Percentiles rank a stretch among this genome's conserved stretches.
These are phyloP conservation scores for Penaeus chinensis DNA, from an alignment of 1,140 invertebrate species.

Conservation along the genomic window DNA sequence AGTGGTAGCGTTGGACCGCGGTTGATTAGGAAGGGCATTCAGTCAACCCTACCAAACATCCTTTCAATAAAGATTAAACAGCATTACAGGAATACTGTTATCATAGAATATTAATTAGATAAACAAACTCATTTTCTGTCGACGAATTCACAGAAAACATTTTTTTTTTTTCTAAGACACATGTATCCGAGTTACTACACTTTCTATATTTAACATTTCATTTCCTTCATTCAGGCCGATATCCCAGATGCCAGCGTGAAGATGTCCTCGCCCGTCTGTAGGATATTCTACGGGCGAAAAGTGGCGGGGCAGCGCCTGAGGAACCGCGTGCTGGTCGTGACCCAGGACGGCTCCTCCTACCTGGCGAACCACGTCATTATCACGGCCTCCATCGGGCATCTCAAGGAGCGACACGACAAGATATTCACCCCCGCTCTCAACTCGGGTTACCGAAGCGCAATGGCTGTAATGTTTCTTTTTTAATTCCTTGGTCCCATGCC, in stretches of 20 bases:
- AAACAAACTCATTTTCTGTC: too few relatives aligned
- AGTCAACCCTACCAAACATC: too few relatives aligned
- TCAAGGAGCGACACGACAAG: constrained; percentile 6
- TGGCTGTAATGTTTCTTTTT: background rate
- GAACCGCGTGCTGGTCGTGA: background rate
- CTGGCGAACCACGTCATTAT: background rate
- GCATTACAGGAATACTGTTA: too few relatives aligned
- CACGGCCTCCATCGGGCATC: constrained; percentile 4
- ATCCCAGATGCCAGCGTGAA: background rate
- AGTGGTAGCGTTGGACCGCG: too few relatives aligned
- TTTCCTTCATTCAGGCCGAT: background rate
- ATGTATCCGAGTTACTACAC: too few relatives aligned
- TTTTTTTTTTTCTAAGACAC: too few relatives aligned
- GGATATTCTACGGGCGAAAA: background rate
- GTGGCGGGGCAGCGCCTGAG: background rate
- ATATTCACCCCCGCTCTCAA: background rate
- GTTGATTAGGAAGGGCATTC: too few relatives aligned
- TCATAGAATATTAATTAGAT: too few relatives aligned
- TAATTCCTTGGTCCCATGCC: too few relatives aligned
- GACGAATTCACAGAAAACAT: too few relatives aligned
- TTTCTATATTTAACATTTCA: too few relatives aligned
- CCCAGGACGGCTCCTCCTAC: background rate
- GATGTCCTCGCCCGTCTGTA: constrained; percentile 8
- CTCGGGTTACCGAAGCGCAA: background rate
- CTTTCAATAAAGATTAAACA: too few relatives aligned